Evolutionary conservation across 2,113 vertebrate species (phyloP).

Genomic region (Laticauda laticaudata): DNA sequence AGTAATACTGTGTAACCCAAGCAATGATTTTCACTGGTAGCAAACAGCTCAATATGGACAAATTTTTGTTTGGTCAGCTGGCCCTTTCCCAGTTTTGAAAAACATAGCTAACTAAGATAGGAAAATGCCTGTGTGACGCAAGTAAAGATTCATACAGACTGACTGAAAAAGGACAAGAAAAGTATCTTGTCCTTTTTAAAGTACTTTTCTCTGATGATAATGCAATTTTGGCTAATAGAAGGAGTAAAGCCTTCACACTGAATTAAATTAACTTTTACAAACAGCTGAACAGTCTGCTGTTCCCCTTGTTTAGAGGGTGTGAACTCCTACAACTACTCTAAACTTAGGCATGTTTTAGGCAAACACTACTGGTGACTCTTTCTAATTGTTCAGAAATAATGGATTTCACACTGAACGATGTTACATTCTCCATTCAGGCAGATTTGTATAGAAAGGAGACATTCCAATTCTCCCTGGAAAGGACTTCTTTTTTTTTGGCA

Average conservation of each 20-base stretch:
- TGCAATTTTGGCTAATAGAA: not conserved
- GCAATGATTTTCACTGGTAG: not conserved
- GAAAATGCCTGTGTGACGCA: not conserved
- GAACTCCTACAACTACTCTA: not conserved
- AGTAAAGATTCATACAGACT: not conserved
- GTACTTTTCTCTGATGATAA: rapidly evolving
- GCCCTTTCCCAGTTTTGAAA: not conserved
- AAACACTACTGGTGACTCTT: not conserved
- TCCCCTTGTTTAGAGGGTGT: not conserved
- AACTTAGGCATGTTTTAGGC: not conserved
- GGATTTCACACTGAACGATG: not conserved
- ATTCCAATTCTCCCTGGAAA: conserved; percentile 9
- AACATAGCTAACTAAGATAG: not conserved
- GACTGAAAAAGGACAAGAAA: not conserved
- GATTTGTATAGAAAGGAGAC: not conserved
- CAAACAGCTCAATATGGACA: not conserved
- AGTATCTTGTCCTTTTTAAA: rapidly evolving
- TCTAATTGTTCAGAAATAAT: not conserved
- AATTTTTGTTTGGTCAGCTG: not conserved
- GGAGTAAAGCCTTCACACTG: not conserved
- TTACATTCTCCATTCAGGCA: not conserved
- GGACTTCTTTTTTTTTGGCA: not conserved
- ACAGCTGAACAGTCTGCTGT: not conserved
- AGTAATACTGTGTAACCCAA: not conserved
- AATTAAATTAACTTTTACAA: conserved; percentile 11